These are phyloP conservation scores for Strigamia maritima DNA, from an alignment of 2,888 invertebrate genomes.

Conservation along the genomic window DNA sequence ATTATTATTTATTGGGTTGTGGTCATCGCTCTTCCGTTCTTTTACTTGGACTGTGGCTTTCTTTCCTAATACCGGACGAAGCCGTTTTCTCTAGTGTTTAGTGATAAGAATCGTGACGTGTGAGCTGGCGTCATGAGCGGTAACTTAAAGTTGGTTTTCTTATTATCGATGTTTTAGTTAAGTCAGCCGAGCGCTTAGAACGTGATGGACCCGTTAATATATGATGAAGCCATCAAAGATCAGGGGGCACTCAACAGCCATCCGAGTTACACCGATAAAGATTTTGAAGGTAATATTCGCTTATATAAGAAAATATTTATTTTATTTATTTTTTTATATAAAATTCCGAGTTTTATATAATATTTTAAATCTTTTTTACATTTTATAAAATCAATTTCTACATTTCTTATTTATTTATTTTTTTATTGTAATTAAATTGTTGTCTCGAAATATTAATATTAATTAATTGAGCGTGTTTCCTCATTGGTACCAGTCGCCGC, in stretches of 20 bases:
- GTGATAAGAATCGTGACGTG: background rate
- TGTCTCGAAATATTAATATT: background rate
- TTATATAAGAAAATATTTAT: too few species aligned
- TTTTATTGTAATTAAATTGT: background rate
- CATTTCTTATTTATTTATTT: background rate
- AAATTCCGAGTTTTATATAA: too few species aligned
- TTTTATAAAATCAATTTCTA: background rate
- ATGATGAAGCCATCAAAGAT: slow-evolving; percentile 79
- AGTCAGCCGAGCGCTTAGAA: background rate
- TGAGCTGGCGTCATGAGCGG: background rate
- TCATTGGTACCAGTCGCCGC: background rate
- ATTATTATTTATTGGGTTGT: background rate
- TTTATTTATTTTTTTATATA: too few species aligned
- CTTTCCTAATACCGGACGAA: slow-evolving; percentile 20
- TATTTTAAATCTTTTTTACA: too few species aligned
- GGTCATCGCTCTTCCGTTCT: slow-evolving; percentile 13
- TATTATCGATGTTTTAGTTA: background rate
- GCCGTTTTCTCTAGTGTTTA: background rate
- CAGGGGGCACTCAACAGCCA: slow-evolving; percentile 75
- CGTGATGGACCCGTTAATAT: slow-evolving; percentile 38
- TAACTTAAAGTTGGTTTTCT: slow-evolving; percentile 3
- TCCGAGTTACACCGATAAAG: slow-evolving; percentile 78
- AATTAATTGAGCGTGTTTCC: slow-evolving; percentile 6
- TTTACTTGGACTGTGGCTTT: background rate
- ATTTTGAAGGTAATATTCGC: slow-evolving; percentile 79